Conservation (phyloP, 2,888 invertebrate species). For the Laspeyria flexula region DNA sequence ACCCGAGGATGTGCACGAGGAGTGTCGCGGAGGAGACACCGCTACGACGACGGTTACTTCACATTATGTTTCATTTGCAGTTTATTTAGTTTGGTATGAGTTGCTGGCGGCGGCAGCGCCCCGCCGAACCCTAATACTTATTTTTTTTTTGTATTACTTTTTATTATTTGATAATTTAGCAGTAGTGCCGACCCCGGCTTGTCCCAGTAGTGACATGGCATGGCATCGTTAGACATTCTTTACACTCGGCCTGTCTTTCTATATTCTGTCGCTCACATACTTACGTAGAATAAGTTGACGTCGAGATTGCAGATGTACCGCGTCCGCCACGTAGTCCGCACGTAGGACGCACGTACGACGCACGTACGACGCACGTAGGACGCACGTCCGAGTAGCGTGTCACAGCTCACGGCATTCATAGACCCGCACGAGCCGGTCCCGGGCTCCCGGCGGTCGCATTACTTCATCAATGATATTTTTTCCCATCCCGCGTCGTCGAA, state of each 20-base stretch:
- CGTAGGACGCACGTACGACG: conserved; percentile 16
- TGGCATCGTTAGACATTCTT: conserved; percentile 73
- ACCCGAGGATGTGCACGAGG: too few relatives aligned
- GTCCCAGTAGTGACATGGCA: conserved; percentile 72
- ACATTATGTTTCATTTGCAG: conserved; percentile 73
- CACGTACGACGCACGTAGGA: conserved; percentile 17
- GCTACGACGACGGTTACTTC: conserved; percentile 46
- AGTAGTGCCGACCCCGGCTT: conserved; percentile 69
- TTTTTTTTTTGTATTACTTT: conserved; percentile 38
- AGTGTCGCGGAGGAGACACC: conserved; percentile 8
- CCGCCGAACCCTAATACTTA: conserved; percentile 36
- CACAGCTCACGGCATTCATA: conserved; percentile 29
- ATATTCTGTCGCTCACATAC: conserved; percentile 50
- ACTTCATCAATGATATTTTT: conserved; percentile 69
- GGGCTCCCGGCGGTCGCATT: conserved; percentile 41
- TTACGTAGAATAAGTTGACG: conserved; percentile 32
- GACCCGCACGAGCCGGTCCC: conserved; percentile 27
- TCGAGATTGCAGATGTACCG: conserved; percentile 39
- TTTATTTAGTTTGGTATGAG: conserved; percentile 62
- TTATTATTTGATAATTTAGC: conserved; percentile 51
- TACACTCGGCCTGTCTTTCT: conserved; percentile 64
- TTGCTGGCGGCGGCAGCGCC: conserved; percentile 59
- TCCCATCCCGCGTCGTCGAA: conserved; percentile 66
- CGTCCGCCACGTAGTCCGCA: conserved; percentile 14
- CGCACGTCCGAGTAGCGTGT: conserved; percentile 20